phyloP scores from a whole-genome alignment of 2,888 invertebrate species.

The Melieria omissa region DNA sequence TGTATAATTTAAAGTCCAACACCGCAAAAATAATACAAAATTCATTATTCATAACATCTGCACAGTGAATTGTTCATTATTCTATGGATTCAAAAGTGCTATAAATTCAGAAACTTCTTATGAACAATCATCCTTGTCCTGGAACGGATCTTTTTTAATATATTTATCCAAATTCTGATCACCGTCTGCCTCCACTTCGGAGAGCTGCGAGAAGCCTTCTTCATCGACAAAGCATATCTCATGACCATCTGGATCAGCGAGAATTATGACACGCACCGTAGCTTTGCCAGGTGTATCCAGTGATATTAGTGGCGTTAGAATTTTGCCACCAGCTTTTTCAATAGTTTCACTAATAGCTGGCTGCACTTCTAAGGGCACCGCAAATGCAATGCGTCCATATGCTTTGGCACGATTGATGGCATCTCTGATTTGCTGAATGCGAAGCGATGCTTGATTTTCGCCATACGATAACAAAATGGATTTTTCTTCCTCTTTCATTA shows the following conservation, averaged over 20 bases:
- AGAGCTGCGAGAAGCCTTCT: conserved; percentile 90
- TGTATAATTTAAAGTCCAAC: too few relatives aligned
- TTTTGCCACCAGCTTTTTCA: conserved; percentile 75
- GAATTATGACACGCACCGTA: conserved; percentile 93
- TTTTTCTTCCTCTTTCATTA: conserved; percentile 74
- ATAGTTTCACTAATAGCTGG: conserved; percentile 80
- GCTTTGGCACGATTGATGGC: conserved; percentile 86
- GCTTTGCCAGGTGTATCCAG: conserved; percentile 98
- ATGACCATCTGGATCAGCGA: conserved; percentile 96
- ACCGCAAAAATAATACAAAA: too few relatives aligned
- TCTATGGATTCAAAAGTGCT: too few relatives aligned
- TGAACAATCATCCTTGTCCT: conserved; percentile 42
- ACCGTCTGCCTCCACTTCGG: conserved; percentile 85
- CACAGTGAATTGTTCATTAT: too few relatives aligned
- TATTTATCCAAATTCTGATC: conserved; percentile 82
- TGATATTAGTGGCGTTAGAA: conserved; percentile 90
- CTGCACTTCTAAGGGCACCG: conserved; percentile 83
- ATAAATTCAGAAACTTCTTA: too few relatives aligned
- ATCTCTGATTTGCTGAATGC: conserved; percentile 68
- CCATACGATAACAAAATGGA: conserved; percentile 77
- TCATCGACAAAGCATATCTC: conserved; percentile 99
- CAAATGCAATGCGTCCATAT: conserved; percentile 95
- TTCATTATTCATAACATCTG: too few relatives aligned
- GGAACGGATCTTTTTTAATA: conserved; percentile 70
- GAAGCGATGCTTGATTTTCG: conserved; percentile 79